Percentiles rank a stretch among this genome's conserved stretches.
Conservation (phyloP, 2,797 vertebrate genomes). For the Ctenopoma multispine region DNA sequence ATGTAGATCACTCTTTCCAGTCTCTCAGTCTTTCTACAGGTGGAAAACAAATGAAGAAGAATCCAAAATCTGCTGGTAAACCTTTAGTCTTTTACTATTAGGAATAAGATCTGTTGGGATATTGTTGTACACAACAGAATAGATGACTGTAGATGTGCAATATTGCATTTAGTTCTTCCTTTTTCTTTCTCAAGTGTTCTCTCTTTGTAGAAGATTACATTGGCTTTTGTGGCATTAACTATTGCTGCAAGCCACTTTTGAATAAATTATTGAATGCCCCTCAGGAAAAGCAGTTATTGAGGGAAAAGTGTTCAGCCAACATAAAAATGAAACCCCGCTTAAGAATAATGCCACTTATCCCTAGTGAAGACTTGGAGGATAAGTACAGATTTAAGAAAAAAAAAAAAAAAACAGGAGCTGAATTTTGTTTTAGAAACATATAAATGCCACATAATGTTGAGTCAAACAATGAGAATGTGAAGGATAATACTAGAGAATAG, state of each 20-base stretch:
- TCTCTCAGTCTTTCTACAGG: too few relatives aligned
- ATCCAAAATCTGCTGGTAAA: background rate
- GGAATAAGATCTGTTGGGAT: slow-evolving; percentile 8
- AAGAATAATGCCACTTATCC: slow-evolving; percentile 30
- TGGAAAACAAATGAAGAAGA: too few relatives aligned
- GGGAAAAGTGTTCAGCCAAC: slow-evolving; percentile 59
- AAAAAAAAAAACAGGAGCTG: slow-evolving; percentile 24
- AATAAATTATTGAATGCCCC: slow-evolving; percentile 76
- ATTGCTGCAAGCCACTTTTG: slow-evolving; percentile 65
- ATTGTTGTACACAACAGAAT: slow-evolving; percentile 3
- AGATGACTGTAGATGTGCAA: slow-evolving; percentile 41
- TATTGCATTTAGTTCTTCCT: slow-evolving; percentile 20
- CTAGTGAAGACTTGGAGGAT: background rate
- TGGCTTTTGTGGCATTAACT: slow-evolving; percentile 72
- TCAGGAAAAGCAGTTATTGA: slow-evolving; percentile 61
- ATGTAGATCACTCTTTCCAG: too few relatives aligned
- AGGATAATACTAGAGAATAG: slow-evolving; percentile 23
- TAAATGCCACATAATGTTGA: slow-evolving; percentile 4
- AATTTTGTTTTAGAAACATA: slow-evolving; percentile 10
- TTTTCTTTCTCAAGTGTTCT: background rate
- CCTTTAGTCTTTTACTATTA: slow-evolving; percentile 18
- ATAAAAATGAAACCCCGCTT: slow-evolving; percentile 44
- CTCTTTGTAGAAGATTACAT: slow-evolving; percentile 34
- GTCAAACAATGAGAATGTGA: too few relatives aligned
- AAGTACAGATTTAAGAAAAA: slow-evolving; percentile 25